Conservation (phyloP, 2,113 vertebrate genomes). For the Accipiter cooperii region DNA sequence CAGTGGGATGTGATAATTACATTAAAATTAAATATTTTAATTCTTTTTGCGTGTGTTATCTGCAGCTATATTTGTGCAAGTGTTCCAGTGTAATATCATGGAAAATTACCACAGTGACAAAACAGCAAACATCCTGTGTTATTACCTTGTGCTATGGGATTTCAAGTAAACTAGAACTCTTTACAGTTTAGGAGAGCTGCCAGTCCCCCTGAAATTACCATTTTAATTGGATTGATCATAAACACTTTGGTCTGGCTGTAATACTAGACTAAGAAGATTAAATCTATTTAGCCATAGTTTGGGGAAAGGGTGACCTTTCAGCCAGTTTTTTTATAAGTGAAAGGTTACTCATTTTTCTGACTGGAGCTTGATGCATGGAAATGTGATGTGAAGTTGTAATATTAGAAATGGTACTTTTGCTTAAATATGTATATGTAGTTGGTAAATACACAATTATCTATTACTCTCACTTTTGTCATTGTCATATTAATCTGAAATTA, state of each 20-base stretch:
- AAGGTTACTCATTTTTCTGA: background rate
- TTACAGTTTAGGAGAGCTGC: slow-evolving; percentile 36
- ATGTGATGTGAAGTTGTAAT: background rate
- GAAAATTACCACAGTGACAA: background rate
- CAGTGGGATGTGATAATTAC: background rate
- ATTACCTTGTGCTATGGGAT: slow-evolving; percentile 11
- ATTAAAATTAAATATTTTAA: background rate
- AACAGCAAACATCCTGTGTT: background rate
- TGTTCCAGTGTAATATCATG: background rate
- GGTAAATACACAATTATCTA: background rate
- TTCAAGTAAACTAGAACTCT: slow-evolving; percentile 36
- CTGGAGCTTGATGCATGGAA: background rate
- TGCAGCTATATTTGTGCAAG: background rate
- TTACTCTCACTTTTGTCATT: background rate
- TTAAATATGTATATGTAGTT: background rate
- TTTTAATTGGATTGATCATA: slow-evolving; percentile 60
- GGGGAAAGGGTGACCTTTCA: slow-evolving; percentile 20
- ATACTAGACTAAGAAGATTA: slow-evolving; percentile 7
- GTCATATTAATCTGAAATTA: background rate
- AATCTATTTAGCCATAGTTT: slow-evolving; percentile 24
- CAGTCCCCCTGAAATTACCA: slow-evolving; percentile 46
- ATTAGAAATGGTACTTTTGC: background rate
- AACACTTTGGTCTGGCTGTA: slow-evolving; percentile 22
- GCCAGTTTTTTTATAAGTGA: background rate
- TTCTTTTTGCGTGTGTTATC: background rate